phyloP scores from a whole-genome alignment of 2,888 invertebrate species.

The Perizoma flavofasciatum region DNA sequence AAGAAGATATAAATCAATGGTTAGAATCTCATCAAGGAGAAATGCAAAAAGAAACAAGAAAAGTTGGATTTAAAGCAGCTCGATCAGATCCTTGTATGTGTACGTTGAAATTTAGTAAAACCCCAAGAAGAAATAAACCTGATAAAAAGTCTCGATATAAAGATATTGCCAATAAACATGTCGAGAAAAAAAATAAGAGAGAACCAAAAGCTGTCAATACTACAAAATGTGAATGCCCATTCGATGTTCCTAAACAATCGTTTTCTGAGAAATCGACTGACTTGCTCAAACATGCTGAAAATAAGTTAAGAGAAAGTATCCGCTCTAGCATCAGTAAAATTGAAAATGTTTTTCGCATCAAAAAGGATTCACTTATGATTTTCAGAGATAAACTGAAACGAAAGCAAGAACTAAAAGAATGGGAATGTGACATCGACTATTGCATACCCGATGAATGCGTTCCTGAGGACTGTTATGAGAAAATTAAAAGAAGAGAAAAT shows the following conservation, averaged over 20 bases:
- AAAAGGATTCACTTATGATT: slow-evolving; percentile 54
- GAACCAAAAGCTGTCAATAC: slow-evolving; percentile 34
- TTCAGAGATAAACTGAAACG: slow-evolving; percentile 49
- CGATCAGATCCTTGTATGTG: slow-evolving; percentile 55
- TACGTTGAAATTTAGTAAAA: slow-evolving; percentile 40
- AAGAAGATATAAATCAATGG: slow-evolving; percentile 34
- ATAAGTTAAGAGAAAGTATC: slow-evolving; percentile 34
- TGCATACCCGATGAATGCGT: slow-evolving; percentile 34
- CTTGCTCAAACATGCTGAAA: slow-evolving; percentile 37
- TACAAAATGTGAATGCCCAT: slow-evolving; percentile 32
- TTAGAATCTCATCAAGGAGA: slow-evolving; percentile 2
- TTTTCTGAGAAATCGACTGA: slow-evolving; percentile 31
- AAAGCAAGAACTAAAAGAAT: slow-evolving; percentile 39
- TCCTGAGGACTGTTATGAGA: slow-evolving; percentile 31
- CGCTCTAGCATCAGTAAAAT: slow-evolving; percentile 34
- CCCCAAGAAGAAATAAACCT: slow-evolving; percentile 13
- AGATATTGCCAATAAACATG: slow-evolving; percentile 10
- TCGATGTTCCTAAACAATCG: slow-evolving; percentile 20
- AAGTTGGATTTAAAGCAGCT: slow-evolving; percentile 36
- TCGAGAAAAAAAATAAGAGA: slow-evolving; percentile 20
- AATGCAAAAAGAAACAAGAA: slow-evolving; percentile 27
- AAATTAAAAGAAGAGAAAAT: slow-evolving; percentile 24
- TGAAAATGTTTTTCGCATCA: slow-evolving; percentile 41
- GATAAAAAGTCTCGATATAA: slow-evolving; percentile 4
- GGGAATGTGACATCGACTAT: slow-evolving; percentile 34